Percentiles rank a stretch among this genome's conserved stretches.
Conservation (phyloP, 2,797 vertebrate genomes). For the Acrocephalus scirpaceus region DNA sequence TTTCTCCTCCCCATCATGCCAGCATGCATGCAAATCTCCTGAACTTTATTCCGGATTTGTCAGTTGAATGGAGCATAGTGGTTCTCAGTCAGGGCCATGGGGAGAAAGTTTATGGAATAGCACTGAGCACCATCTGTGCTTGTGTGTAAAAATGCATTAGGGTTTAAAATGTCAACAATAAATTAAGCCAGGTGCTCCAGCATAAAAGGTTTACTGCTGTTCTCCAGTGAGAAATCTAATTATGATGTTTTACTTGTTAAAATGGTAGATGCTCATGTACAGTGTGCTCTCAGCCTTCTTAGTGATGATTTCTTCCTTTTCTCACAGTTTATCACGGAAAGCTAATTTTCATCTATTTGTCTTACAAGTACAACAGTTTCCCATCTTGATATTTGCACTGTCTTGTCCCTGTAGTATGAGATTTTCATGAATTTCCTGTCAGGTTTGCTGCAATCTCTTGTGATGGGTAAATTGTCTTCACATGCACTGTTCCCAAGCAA, state of each 20-base stretch:
- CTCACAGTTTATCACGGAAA: background rate
- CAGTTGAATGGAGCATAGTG: background rate
- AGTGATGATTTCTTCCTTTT: background rate
- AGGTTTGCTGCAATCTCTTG: background rate
- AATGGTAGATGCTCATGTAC: background rate
- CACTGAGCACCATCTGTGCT: slow-evolving; percentile 27
- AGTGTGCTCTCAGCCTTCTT: background rate
- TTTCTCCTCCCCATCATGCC: background rate
- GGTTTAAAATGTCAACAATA: slow-evolving; percentile 45
- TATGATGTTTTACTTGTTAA: background rate
- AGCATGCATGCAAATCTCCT: background rate
- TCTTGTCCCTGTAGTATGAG: background rate
- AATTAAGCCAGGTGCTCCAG: slow-evolving; percentile 28
- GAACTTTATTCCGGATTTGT: background rate
- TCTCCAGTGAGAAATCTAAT: slow-evolving; percentile 30
- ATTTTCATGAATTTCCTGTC: background rate
- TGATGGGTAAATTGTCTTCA: background rate
- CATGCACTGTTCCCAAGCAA: background rate
- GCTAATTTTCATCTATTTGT: slow-evolving; percentile 17
- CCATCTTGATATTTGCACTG: background rate
- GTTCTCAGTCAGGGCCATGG: background rate
- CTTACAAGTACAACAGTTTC: background rate
- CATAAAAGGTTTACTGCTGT: slow-evolving; percentile 17
- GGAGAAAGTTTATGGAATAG: background rate
- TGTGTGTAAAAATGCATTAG: background rate